A percentile compares a stretch with the other conserved stretches of the same genome.
Conservation (phyloP, 2,888 invertebrate species). For the Cephus pulcher region DNA sequence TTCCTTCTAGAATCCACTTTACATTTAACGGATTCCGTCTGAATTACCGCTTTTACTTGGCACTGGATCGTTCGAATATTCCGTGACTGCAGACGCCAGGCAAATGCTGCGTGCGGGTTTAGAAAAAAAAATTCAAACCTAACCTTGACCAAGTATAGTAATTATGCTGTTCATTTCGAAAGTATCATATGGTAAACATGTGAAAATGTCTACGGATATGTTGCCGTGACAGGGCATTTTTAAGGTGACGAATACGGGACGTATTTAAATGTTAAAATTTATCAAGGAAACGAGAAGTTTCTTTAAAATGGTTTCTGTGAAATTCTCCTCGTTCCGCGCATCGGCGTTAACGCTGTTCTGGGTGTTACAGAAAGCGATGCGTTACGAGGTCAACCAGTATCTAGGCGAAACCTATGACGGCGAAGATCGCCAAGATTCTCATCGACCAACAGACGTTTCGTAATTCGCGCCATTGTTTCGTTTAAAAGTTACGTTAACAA, state of each 20-base stretch:
- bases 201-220: background rate
- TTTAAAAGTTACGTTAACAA: background rate
- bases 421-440: background rate
- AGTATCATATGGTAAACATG: background rate
- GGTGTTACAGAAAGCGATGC: background rate
- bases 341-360: background rate
- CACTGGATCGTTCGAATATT: background rate
- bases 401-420: background rate
- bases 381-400: background rate
- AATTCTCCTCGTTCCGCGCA: background rate
- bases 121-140: background rate
- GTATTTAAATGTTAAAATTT: background rate
- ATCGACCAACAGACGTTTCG: background rate
- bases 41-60: background rate
- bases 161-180: background rate
- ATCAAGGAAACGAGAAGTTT: background rate
- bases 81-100: background rate
- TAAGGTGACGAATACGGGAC: background rate
- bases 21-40: background rate
- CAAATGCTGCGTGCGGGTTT: background rate
- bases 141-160: background rate
- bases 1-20: background rate
- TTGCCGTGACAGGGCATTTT: background rate
- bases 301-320: background rate
- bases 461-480: background rate